Conservation (phyloP, 30 jellyfish, hydroid and myxozoan species). For the Aurelia aurita complex sp. Pacific region DNA sequence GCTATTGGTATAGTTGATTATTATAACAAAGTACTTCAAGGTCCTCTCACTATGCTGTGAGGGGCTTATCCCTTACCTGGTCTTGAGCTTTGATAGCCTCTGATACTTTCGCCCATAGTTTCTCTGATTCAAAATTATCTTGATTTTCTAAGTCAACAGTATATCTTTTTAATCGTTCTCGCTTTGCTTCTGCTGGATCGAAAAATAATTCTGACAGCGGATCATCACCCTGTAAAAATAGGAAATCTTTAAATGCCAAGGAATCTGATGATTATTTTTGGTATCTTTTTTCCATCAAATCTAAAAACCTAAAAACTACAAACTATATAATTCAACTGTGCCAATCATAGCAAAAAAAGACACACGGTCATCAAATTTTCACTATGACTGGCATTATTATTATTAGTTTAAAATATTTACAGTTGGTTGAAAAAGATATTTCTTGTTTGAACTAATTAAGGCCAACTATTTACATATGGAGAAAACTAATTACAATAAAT, state of each 20-base stretch:
- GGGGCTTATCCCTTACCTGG: constrained; percentile 48
- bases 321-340: background rate
- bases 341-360: too few relatives aligned
- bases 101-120: constrained; percentile 83
- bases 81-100: constrained; percentile 84
- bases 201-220: constrained; percentile 80
- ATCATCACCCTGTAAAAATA: constrained; percentile 56
- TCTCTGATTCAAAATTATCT: constrained; percentile 89
- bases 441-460: too few relatives aligned
- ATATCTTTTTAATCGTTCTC: constrained; percentile 72
- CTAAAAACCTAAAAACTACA: background rate
- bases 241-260: background rate
- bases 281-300: background rate
- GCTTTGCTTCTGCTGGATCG: constrained; percentile 80
- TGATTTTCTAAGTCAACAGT: constrained; percentile 64
- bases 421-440: too few relatives aligned
- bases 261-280: background rate
- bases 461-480: too few relatives aligned
- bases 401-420: too few relatives aligned
- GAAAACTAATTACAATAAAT: too few relatives aligned
- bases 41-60: too few relatives aligned
- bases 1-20: too few relatives aligned
- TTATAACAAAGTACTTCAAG: too few relatives aligned
- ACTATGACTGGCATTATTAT: too few relatives aligned
- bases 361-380: too few relatives aligned